A percentile compares a stretch with the other conserved stretches of the same genome.
phyloP scores from a whole-genome alignment of 2,888 invertebrate genomes.

The Philereme transversata region DNA sequence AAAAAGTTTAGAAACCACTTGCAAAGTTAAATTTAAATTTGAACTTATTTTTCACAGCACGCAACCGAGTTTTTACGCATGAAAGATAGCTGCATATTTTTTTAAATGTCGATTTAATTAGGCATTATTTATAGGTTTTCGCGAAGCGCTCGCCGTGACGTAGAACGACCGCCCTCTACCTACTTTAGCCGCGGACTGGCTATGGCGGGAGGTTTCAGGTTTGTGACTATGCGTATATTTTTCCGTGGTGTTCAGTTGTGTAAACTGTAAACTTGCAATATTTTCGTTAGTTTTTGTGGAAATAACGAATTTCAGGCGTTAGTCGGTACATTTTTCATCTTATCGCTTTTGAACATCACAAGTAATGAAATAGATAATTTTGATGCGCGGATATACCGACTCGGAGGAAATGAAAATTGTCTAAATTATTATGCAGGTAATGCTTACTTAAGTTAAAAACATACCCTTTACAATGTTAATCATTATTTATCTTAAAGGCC shows the following conservation, averaged over 20 bases:
- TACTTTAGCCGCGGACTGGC: slow-evolving; percentile 26
- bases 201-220: slow-evolving; percentile 6
- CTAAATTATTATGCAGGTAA: neutral
- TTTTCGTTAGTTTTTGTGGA: slow-evolving; percentile 10
- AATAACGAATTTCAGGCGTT: slow-evolving; percentile 2
- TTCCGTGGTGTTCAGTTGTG: slow-evolving; percentile 23
- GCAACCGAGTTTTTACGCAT: slow-evolving; percentile 24
- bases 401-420: too few species aligned
- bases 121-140: slow-evolving; percentile 24
- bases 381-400: too few species aligned
- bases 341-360: neutral
- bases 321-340: neutral
- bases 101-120: slow-evolving; percentile 30
- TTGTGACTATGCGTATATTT: slow-evolving; percentile 30
- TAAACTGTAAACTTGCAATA: slow-evolving; percentile 13
- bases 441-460: neutral
- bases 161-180: slow-evolving; percentile 27
- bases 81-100: slow-evolving; percentile 27
- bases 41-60: slow-evolving; percentile 27
- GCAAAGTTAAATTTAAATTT: slow-evolving; percentile 23
- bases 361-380: too few species aligned
- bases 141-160: slow-evolving; percentile 5
- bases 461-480: neutral
- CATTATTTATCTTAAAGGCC: slow-evolving; percentile 7
- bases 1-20: slow-evolving; percentile 29